Evolutionary conservation across 2,797 vertebrate genomes (phyloP).

Genomic region (Rhadinocentrus ornatus): DNA sequence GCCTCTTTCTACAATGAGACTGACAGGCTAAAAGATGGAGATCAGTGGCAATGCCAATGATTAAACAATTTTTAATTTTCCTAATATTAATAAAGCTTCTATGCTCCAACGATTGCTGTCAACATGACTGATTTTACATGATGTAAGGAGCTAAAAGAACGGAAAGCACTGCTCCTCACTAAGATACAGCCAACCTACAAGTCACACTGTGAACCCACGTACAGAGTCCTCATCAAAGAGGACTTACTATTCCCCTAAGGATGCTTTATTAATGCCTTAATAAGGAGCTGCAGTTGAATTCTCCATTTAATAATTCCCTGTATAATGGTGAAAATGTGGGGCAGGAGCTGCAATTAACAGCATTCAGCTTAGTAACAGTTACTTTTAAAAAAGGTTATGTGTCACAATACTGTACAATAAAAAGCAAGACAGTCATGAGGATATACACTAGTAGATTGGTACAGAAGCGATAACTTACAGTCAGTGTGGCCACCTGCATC

Average conservation of each 20-base stretch:
- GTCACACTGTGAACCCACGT: conserved; percentile 43
- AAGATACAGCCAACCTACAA: conserved; percentile 28
- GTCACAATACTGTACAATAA: neutral
- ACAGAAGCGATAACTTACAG: conserved; percentile 74
- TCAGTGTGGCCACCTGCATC: conserved; percentile 86
- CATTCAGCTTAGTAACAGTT: neutral
- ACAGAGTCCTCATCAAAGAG: conserved; percentile 48
- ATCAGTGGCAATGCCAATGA: neutral
- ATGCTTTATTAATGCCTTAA: conserved; percentile 14
- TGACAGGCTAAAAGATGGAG: neutral
- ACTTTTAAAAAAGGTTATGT: conserved; percentile 16
- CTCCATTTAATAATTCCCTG: conserved; percentile 1
- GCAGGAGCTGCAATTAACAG: conserved; percentile 6
- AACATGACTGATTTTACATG: conserved; percentile 31
- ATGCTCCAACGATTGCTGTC: conserved; percentile 12
- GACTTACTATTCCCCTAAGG: conserved; percentile 15
- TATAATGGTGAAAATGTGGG: conserved; percentile 7
- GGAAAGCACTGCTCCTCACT: conserved; percentile 16
- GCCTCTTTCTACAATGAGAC: no score
- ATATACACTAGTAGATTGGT: neutral
- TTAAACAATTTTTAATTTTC: conserved; percentile 5
- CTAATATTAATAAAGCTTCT: conserved; percentile 20
- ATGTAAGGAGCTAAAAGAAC: conserved; percentile 17
- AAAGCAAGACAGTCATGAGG: neutral
- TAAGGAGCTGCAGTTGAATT: conserved; percentile 26